Evolutionary conservation across 2,888 invertebrate species (phyloP).

Genomic region (Nezara viridula): DNA sequence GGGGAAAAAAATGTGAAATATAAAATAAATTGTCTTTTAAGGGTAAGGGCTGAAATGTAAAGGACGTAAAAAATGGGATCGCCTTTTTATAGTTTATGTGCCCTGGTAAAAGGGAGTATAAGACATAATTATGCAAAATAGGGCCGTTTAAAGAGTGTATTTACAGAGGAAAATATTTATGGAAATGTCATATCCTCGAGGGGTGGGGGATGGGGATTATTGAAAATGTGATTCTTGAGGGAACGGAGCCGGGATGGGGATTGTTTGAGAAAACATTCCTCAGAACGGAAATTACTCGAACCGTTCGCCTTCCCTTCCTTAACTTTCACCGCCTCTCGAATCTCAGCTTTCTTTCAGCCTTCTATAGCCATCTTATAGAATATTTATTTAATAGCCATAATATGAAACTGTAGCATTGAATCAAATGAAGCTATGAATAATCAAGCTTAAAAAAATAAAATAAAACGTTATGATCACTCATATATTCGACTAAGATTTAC

Average conservation of each 20-base stretch:
- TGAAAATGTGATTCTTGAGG: conserved; percentile 44
- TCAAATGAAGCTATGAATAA: not conserved
- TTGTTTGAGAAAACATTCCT: conserved; percentile 51
- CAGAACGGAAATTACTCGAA: conserved; percentile 21
- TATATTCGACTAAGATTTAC: no score
- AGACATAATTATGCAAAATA: conserved; percentile 38
- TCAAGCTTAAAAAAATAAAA: no score
- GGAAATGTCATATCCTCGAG: conserved; percentile 28
- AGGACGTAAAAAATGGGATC: not conserved
- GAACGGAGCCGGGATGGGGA: conserved; percentile 1
- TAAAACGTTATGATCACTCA: no score
- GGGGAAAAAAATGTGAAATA: no score
- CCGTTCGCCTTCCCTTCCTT: not conserved
- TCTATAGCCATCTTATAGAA: not conserved
- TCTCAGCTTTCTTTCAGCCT: not conserved
- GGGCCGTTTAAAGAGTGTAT: conserved; percentile 12
- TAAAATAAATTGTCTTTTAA: no score
- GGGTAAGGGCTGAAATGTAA: not conserved
- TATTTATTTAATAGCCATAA: not conserved
- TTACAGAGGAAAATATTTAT: conserved; percentile 41
- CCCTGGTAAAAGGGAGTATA: not conserved
- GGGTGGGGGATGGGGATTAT: conserved; percentile 12
- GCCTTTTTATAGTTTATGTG: not conserved
- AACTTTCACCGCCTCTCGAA: not conserved
- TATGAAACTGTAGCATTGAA: not conserved